Percentiles rank a stretch among this genome's conserved stretches.
phyloP scores from a whole-genome alignment of 2,113 vertebrate genomes.

The Serilophus lunatus region DNA sequence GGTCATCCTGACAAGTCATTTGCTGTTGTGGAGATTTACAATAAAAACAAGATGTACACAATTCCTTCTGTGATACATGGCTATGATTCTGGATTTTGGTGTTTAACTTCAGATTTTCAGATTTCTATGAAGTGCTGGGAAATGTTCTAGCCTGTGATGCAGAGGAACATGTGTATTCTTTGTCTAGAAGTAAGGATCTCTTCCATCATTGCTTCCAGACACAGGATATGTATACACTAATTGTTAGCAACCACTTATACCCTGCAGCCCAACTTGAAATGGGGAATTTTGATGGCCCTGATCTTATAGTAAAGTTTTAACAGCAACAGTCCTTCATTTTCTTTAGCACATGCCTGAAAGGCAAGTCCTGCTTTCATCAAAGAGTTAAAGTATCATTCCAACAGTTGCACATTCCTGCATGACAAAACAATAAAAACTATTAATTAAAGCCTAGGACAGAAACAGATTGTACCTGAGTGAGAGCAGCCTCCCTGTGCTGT shows the following conservation, averaged over 20 bases:
- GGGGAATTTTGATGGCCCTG: neutral
- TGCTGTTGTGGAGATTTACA: neutral
- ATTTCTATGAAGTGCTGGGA: neutral
- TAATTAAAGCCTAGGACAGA: neutral
- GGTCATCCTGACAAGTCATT: neutral
- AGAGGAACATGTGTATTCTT: neutral
- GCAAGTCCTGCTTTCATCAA: neutral
- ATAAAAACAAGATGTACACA: neutral
- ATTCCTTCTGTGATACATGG: neutral
- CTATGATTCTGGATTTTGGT: neutral
- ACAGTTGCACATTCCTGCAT: neutral
- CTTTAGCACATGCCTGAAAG: neutral
- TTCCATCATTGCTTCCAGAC: neutral
- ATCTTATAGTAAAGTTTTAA: neutral
- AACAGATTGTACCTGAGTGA: neutral
- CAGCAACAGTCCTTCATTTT: neutral
- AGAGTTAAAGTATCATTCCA: neutral
- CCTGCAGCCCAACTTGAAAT: neutral
- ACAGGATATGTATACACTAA: neutral
- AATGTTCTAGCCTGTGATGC: neutral
- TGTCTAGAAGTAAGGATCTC: neutral
- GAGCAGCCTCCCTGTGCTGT: neutral
- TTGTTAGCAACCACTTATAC: neutral
- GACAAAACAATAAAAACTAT: neutral
- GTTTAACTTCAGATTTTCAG: neutral